These are phyloP conservation scores for Epistrophe eligans DNA, from an alignment of 2,888 invertebrate genomes.

Conservation along the genomic window DNA sequence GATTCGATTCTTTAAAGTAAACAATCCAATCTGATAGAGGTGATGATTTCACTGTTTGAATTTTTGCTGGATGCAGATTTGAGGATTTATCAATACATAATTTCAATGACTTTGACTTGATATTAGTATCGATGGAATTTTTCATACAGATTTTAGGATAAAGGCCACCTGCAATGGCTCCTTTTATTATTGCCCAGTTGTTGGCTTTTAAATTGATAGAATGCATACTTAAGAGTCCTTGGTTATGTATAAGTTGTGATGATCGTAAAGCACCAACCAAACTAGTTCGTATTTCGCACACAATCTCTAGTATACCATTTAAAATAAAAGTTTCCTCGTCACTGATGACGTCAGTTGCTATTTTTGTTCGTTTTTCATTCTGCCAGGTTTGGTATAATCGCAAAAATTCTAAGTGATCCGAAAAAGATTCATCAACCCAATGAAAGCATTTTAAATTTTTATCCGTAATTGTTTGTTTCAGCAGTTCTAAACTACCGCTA, in stretches of 20 bases:
- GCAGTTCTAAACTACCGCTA: slow-evolving; percentile 90
- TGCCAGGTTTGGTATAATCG: slow-evolving; percentile 91
- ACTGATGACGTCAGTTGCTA: slow-evolving; percentile 86
- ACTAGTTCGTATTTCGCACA: slow-evolving; percentile 92
- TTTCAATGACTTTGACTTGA: slow-evolving; percentile 85
- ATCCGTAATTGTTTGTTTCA: slow-evolving; percentile 79
- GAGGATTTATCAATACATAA: slow-evolving; percentile 85
- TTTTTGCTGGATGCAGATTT: slow-evolving; percentile 81
- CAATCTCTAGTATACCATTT: slow-evolving; percentile 94
- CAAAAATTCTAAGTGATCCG: slow-evolving; percentile 94
- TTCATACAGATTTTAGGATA: slow-evolving; percentile 94
- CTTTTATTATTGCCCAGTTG: slow-evolving; percentile 96
- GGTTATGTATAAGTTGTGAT: slow-evolving; percentile 85
- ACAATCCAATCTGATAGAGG: slow-evolving; percentile 91
- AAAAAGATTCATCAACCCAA: slow-evolving; percentile 87
- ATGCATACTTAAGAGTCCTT: slow-evolving; percentile 89
- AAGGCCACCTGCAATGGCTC: slow-evolving; percentile 93
- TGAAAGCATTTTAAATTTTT: slow-evolving; percentile 83
- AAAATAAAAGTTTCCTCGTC: slow-evolving; percentile 89
- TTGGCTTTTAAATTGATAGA: slow-evolving; percentile 94
- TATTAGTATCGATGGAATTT: slow-evolving; percentile 86
- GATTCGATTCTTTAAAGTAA: slow-evolving; percentile 90
- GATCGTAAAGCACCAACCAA: slow-evolving; percentile 91
- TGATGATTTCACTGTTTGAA: slow-evolving; percentile 47
- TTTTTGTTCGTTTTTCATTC: slow-evolving; percentile 87